Evolutionary conservation across 1,140 invertebrate species (phyloP).

Genomic region (Archivesica marissinica): DNA sequence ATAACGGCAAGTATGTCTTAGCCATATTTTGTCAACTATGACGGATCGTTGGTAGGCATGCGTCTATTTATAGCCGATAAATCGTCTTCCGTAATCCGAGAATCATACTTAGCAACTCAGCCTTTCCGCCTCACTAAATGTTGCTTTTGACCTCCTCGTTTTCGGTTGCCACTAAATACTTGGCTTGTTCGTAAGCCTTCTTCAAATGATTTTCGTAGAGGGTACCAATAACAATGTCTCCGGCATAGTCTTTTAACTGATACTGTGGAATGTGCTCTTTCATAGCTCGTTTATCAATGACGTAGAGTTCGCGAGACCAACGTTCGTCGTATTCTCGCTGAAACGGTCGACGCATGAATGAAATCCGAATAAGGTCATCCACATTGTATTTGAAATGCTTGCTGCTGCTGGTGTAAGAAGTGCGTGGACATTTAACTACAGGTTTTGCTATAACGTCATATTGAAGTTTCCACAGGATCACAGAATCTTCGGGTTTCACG

Average conservation of each 20-base stretch:
- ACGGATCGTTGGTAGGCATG: neutral
- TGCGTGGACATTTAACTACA: neutral
- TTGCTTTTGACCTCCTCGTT: neutral
- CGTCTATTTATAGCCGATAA: neutral
- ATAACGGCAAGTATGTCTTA: neutral
- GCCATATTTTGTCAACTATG: neutral
- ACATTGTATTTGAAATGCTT: constrained; percentile 44
- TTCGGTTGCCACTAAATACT: constrained; percentile 11
- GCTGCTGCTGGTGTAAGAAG: neutral
- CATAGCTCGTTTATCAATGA: constrained; percentile 11
- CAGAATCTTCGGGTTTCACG: neutral
- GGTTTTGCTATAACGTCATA: neutral
- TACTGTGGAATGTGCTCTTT: constrained; percentile 47
- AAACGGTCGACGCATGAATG: constrained; percentile 32
- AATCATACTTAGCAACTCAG: constrained; percentile 3
- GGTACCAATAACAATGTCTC: constrained; percentile 19
- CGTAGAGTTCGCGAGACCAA: constrained; percentile 42
- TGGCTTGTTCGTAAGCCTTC: constrained; percentile 36
- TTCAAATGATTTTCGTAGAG: constrained; percentile 57
- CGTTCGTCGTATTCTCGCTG: constrained; percentile 59
- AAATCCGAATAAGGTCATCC: constrained; percentile 42
- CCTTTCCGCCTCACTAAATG: constrained; percentile 41
- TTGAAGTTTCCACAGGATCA: constrained; percentile 1
- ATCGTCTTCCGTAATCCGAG: neutral
- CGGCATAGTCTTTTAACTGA: constrained; percentile 54